phyloP scores from a whole-genome alignment of 1,140 invertebrate species.

The Caerostris extrusa region DNA sequence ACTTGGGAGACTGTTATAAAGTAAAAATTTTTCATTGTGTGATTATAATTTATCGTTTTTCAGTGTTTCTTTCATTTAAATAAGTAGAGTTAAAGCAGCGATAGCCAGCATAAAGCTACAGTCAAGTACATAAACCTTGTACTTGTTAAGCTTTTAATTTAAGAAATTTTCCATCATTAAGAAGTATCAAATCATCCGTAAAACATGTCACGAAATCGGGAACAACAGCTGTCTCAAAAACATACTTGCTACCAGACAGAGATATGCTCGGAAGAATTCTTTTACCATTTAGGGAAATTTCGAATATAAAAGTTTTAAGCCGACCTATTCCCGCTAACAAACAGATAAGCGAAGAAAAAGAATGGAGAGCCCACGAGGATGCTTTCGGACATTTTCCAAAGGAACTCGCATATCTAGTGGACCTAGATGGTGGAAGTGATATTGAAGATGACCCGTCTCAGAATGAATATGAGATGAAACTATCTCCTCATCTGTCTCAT shows the following conservation, averaged over 20 bases:
- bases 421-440: neutral
- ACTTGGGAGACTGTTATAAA: too few species aligned
- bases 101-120: too few species aligned
- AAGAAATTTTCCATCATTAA: too few species aligned
- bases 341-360: neutral
- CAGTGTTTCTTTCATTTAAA: too few species aligned
- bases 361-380: neutral
- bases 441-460: neutral
- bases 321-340: neutral
- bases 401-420: neutral
- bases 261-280: neutral
- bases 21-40: too few species aligned
- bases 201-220: neutral
- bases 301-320: neutral
- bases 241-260: neutral
- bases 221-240: neutral
- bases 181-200: too few species aligned
- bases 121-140: too few species aligned
- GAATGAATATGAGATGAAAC: neutral
- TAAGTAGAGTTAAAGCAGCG: too few species aligned
- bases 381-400: neutral
- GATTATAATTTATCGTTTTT: too few species aligned
- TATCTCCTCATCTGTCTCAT: neutral
- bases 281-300: neutral
- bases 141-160: too few species aligned